These are phyloP conservation scores for Carapus acus DNA, from an alignment of 2,797 vertebrate species.

Conservation along the genomic window DNA sequence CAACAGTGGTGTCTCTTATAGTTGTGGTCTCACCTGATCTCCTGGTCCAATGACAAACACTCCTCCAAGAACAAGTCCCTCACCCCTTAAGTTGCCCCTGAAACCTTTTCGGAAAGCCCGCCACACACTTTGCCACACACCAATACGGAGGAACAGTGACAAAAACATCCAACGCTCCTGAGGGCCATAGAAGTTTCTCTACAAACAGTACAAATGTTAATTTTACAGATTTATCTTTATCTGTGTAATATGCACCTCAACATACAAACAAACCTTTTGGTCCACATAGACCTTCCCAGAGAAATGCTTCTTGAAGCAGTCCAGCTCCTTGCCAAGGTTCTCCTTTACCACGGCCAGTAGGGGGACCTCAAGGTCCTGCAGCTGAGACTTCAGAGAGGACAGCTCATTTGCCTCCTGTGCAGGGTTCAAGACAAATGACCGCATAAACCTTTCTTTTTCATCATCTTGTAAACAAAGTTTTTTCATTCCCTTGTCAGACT, in stretches of 20 bases:
- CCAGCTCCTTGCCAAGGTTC: constrained; percentile 81
- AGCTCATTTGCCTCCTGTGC: constrained; percentile 72
- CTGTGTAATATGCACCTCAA: no score
- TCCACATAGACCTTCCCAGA: constrained; percentile 88
- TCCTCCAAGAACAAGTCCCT: constrained; percentile 84
- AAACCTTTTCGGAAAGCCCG: constrained; percentile 78
- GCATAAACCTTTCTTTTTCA: no score
- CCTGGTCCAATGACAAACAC: constrained; percentile 82
- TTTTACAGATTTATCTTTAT: no score
- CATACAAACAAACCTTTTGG: constrained; percentile 74
- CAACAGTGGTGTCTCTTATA: no score
- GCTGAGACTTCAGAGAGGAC: constrained; percentile 85
- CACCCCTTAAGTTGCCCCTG: constrained; percentile 80
- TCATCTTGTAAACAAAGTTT: no score
- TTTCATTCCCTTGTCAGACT: no score
- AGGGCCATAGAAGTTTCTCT: constrained; percentile 86
- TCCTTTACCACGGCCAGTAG: constrained; percentile 92
- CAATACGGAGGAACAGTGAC: constrained; percentile 74
- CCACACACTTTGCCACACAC: constrained; percentile 80
- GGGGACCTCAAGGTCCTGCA: constrained; percentile 83
- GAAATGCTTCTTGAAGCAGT: constrained; percentile 86
- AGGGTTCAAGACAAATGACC: constrained; percentile 10
- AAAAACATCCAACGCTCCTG: constrained; percentile 75
- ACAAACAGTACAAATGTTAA: constrained; percentile 19
- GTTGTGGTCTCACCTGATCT: constrained; percentile 71